Evolutionary conservation across 2,113 vertebrate species (phyloP).

Genomic region (Butastur rufipennis): DNA sequence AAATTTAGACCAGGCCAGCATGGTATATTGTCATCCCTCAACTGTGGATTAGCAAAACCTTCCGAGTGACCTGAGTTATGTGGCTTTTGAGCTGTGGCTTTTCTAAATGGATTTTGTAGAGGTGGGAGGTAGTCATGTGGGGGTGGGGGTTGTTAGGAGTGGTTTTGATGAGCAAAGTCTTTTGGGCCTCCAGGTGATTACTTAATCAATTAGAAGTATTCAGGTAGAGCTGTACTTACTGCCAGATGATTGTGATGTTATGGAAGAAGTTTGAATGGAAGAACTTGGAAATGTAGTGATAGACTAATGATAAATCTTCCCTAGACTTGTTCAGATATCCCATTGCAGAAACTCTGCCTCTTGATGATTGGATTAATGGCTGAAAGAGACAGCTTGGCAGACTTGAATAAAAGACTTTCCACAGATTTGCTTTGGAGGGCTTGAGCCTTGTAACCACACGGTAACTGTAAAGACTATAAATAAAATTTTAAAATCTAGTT

Average conservation of each 20-base stretch:
- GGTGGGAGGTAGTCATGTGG: neutral
- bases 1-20: neutral
- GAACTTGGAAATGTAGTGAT: neutral
- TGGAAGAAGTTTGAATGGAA: neutral
- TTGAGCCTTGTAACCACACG: neutral
- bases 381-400: constrained; percentile 19
- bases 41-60: neutral
- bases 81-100: neutral
- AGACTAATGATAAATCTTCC: neutral
- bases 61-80: neutral
- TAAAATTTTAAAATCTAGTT: neutral
- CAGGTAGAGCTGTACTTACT: neutral
- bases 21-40: neutral
- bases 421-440: neutral
- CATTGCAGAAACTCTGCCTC: neutral
- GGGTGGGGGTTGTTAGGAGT: neutral
- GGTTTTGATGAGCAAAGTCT: neutral
- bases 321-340: neutral
- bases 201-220: neutral
- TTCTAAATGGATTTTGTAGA: neutral
- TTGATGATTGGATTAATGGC: neutral
- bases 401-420: neutral
- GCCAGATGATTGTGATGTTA: neutral
- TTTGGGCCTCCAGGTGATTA: neutral
- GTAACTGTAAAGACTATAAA: constrained; percentile 1